Evolutionary conservation across 2,888 invertebrate genomes (phyloP), one percentile per base, ranked within the genome.

Genomic region (Galeruca laticollis): DNA sequence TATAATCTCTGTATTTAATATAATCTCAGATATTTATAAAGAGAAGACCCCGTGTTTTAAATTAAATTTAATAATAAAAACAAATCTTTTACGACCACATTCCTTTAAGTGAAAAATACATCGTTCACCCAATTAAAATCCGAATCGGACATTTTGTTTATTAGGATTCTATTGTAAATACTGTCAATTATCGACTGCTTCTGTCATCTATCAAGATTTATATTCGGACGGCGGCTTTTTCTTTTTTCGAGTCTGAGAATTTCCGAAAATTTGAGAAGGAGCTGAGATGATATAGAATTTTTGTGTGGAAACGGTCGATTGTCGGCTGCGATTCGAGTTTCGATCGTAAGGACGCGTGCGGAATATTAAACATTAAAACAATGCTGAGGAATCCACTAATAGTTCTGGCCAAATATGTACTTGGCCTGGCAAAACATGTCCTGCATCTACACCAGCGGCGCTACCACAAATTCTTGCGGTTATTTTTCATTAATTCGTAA

Each of bases 311-410:
- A 56, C 33, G 10, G 35, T 18, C 61, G 56, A 62, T 35, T 26
- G 18, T 54, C 49, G 49, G 40, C 18, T 1, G 54, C 40, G 31
- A 51, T 63, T 65, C 60, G 63, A 56, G 57, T 61, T 71, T 56
- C 72, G 76, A 73, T 74, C 73, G 70, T 15, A 10, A 31, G 74
- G 76, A 84, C 85, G 85, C 84, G 85, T 82, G 84, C 83, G 77
- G 85, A 86, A 86, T 86, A 83, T 84, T 82, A 85, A 85, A 85
- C 82, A 82, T 80, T 78, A 75, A 83, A 84, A 86, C 86, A 86
- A 86, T 86, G 85, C 84, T 79, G 80, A 79, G 84, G 86, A 84
- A 86, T 86, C 82, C 82, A 83, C 84, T 85, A 85, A 85, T 85
- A 84, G 84, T 84, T 83, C 82, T 74, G 80, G 79, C 82, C 82